A percentile compares a stretch with the other conserved stretches of the same genome.
Conservation (phyloP, 2,113 vertebrate genomes). For the Carassius gibelio region DNA sequence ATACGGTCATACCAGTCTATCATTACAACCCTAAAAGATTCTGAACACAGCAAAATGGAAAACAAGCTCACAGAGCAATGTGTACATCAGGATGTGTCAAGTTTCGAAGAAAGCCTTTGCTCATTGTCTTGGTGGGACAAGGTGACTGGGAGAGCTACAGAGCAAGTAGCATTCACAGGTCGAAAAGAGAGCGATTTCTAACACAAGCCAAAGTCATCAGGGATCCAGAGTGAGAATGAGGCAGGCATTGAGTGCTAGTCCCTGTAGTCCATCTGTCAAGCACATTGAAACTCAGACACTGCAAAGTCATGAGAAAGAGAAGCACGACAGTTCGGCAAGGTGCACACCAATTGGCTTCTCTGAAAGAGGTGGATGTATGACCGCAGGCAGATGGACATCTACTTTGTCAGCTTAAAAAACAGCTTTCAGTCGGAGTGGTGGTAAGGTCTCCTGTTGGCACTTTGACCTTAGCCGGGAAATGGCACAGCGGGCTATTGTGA, state of each 20-base stretch:
- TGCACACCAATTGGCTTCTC: slow-evolving; percentile 2
- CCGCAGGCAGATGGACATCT: not conserved
- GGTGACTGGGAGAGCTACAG: slow-evolving; percentile 14
- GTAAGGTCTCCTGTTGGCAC: not conserved
- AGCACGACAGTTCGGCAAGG: not conserved
- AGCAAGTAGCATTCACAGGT: slow-evolving; percentile 19
- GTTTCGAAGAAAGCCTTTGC: not conserved
- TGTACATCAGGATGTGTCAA: not conserved
- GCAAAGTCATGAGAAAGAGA: slow-evolving; percentile 20
- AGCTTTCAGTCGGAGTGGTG: not conserved
- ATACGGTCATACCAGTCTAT: too few relatives aligned
- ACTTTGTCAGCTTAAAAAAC: not conserved
- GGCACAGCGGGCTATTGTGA: not conserved
- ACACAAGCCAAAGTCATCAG: slow-evolving; percentile 23
- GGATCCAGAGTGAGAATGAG: slow-evolving; percentile 24
- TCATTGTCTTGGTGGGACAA: slow-evolving; percentile 20
- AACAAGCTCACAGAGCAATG: not conserved
- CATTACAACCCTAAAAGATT: too few relatives aligned
- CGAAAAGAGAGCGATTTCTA: slow-evolving; percentile 23
- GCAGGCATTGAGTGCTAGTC: slow-evolving; percentile 32
- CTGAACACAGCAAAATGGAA: not conserved
- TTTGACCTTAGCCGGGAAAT: not conserved
- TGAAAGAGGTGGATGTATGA: not conserved
- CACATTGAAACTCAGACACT: slow-evolving; percentile 22
- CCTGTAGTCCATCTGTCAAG: slow-evolving; percentile 36